A percentile compares a stretch with the other conserved stretches of the same genome.
Evolutionary conservation across 2,888 invertebrate species (phyloP).

Genomic region (Leucozona laternaria): DNA sequence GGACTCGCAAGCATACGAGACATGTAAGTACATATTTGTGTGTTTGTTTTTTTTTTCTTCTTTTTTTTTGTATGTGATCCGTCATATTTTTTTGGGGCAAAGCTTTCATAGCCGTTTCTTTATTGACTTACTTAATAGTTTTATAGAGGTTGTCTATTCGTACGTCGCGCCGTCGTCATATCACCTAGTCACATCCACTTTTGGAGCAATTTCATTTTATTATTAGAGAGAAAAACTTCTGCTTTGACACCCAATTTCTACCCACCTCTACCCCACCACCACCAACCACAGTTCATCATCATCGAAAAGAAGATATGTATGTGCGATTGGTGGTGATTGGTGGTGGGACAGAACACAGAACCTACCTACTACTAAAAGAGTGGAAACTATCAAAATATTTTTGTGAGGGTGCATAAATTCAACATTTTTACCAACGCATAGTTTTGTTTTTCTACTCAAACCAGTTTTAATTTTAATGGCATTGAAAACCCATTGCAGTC

Average conservation of each 20-base stretch:
- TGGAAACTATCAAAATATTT: slow-evolving; percentile 52
- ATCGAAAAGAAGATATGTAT: background rate
- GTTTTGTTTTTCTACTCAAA: slow-evolving; percentile 18
- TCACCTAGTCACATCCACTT: slow-evolving; percentile 18
- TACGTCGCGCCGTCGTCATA: background rate
- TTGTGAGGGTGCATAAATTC: slow-evolving; percentile 65
- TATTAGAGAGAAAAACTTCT: slow-evolving; percentile 15
- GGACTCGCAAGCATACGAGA: slow-evolving; percentile 83
- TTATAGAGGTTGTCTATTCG: slow-evolving; percentile 51
- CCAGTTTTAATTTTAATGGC: slow-evolving; percentile 61
- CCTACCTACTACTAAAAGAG: slow-evolving; percentile 15
- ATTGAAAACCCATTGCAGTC: background rate
- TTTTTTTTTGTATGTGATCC: slow-evolving; percentile 80
- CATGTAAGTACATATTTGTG: slow-evolving; percentile 84
- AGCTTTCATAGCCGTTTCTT: slow-evolving; percentile 46
- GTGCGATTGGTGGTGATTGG: background rate
- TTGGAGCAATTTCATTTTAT: slow-evolving; percentile 28
- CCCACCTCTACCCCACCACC: background rate
- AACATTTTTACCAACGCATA: slow-evolving; percentile 10
- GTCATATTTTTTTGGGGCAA: slow-evolving; percentile 69
- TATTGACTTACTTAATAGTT: slow-evolving; percentile 73
- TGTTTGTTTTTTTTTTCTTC: slow-evolving; percentile 10
- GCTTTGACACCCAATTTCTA: slow-evolving; percentile 13
- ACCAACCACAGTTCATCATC: slow-evolving; percentile 19
- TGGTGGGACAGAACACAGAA: background rate